These are phyloP conservation scores for Pycnonotus jocosus DNA, from an alignment of 2,113 vertebrate genomes.

Conservation along the genomic window DNA sequence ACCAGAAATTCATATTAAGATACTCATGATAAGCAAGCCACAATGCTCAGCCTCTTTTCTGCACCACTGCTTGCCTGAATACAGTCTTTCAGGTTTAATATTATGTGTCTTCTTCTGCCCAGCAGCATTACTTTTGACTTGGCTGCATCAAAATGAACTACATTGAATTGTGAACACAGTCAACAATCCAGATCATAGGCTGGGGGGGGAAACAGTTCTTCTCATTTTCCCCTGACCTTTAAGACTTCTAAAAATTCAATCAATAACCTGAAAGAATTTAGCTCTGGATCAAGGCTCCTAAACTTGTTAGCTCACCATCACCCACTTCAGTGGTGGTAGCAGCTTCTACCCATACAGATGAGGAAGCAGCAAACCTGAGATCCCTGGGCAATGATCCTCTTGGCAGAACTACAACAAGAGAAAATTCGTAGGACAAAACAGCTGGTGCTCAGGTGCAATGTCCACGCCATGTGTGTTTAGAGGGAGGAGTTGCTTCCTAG, in stretches of 20 bases:
- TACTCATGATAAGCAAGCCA: neutral
- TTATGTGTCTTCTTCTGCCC: neutral
- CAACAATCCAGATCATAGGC: neutral
- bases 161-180: neutral
- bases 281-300: neutral
- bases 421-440: neutral
- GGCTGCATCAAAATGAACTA: neutral
- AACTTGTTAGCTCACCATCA: neutral
- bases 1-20: neutral
- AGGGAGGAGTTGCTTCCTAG: neutral
- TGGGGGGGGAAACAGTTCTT: neutral
- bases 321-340: neutral
- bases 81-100: neutral
- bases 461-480: fast-evolving
- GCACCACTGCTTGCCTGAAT: neutral
- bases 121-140: neutral
- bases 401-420: neutral
- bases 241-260: neutral
- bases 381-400: neutral
- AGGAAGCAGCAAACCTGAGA: neutral
- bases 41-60: neutral
- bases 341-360: neutral
- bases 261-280: neutral
- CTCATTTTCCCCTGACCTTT: neutral
- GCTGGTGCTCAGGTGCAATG: neutral